phyloP scores from a whole-genome alignment of 92 coral and sea anemone species.

The Zoanthus sansibaricus region DNA sequence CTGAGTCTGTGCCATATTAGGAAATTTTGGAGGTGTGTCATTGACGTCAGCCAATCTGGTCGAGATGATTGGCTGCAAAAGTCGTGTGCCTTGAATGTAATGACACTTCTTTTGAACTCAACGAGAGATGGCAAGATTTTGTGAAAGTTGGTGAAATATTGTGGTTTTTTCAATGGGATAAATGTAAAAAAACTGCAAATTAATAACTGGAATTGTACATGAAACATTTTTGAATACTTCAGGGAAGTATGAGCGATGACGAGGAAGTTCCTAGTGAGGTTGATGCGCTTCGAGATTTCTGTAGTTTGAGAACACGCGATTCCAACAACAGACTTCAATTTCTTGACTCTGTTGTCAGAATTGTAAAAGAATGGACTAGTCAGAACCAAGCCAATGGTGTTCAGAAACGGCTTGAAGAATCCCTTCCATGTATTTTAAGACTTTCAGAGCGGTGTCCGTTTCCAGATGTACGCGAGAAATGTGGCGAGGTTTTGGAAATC shows the following conservation, averaged over 20 bases:
- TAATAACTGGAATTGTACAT: constrained; percentile 18
- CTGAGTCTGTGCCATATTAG: constrained; percentile 58
- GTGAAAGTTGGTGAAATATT: constrained; percentile 16
- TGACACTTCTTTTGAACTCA: constrained; percentile 39
- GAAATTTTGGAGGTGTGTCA: constrained; percentile 71
- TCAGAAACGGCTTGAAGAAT: constrained; percentile 67
- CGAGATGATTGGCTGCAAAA: constrained; percentile 54
- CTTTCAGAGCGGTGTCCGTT: constrained; percentile 91
- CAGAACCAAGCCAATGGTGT: constrained; percentile 71
- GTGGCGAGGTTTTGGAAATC: constrained; percentile 71
- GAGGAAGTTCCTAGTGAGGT: constrained; percentile 84
- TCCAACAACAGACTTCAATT: constrained; percentile 65
- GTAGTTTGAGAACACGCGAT: constrained; percentile 83
- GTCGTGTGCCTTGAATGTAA: constrained; percentile 25
- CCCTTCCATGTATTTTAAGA: constrained; percentile 87
- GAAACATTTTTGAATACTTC: constrained; percentile 39
- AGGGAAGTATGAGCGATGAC: constrained; percentile 86
- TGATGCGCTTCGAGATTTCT: constrained; percentile 79
- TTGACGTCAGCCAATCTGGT: constrained; percentile 44
- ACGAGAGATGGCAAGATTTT: background rate
- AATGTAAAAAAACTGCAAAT: constrained; percentile 37
- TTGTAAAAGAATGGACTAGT: constrained; percentile 78
- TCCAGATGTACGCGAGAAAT: constrained; percentile 89
- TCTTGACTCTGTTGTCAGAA: constrained; percentile 74
- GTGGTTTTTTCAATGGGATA: constrained; percentile 39